Conservation (phyloP, 2,797 vertebrate species). For the Sandelia bainsii region DNA sequence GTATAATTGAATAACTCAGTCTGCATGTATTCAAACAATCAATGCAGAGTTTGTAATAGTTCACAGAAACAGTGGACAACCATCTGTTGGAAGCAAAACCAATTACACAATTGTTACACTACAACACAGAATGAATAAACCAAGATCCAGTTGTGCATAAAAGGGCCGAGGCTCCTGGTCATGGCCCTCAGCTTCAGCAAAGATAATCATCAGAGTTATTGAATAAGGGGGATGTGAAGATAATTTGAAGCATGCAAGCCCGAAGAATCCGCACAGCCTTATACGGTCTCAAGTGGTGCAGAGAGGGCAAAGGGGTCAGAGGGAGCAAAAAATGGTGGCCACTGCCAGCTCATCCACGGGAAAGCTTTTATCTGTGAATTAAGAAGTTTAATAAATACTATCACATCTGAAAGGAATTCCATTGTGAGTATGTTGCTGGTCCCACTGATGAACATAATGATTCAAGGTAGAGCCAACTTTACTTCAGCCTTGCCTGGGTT, state of each 20-base stretch:
- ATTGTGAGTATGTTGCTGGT: conserved; percentile 32
- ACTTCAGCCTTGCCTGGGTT: conserved; percentile 31
- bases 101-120: conserved; percentile 63
- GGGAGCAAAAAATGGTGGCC: conserved; percentile 60
- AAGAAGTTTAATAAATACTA: conserved; percentile 47
- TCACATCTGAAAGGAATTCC: conserved; percentile 47
- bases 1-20: conserved; percentile 38
- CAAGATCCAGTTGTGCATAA: conserved; percentile 74
- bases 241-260: conserved; percentile 73
- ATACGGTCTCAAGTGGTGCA: conserved; percentile 66
- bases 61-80: conserved; percentile 49
- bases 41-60: conserved; percentile 37
- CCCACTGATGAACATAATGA: conserved; percentile 42
- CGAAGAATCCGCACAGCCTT: conserved; percentile 71
- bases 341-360: conserved; percentile 43
- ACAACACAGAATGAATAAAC: conserved; percentile 66
- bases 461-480: conserved; percentile 43
- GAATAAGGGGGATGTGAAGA: conserved; percentile 74
- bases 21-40: conserved; percentile 56
- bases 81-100: conserved; percentile 62
- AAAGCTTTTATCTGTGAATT: conserved; percentile 36
- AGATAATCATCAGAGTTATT: conserved; percentile 79
- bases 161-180: conserved; percentile 72
- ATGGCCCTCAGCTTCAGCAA: conserved; percentile 68
- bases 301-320: conserved; percentile 49